phyloP scores from a whole-genome alignment of 2,797 vertebrate genomes.

The Sylvilagus floridanus region DNA sequence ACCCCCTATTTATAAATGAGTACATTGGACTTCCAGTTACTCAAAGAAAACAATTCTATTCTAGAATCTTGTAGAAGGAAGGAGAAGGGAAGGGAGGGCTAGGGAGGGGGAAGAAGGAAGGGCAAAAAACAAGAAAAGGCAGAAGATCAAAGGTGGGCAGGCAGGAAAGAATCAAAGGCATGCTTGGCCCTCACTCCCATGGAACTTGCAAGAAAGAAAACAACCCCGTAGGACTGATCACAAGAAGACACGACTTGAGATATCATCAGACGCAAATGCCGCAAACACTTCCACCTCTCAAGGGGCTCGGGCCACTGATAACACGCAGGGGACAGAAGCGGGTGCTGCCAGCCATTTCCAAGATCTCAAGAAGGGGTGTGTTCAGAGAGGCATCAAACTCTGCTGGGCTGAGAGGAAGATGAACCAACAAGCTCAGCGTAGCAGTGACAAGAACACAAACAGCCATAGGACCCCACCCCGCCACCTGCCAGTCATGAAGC shows the following conservation, averaged over 20 bases:
- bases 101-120: too few relatives aligned
- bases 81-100: not conserved
- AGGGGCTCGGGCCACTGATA: not conserved
- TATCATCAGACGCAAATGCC: not conserved
- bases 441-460: not conserved
- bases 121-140: not conserved
- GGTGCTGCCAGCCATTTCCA: not conserved
- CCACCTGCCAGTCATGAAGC: not conserved
- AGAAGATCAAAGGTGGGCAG: too few relatives aligned
- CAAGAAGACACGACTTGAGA: not conserved
- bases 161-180: not conserved
- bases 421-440: not conserved
- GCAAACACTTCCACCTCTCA: not conserved
- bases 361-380: not conserved
- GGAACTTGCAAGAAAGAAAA: not conserved
- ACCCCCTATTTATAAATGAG: not conserved
- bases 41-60: constrained; percentile 25
- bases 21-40: not conserved
- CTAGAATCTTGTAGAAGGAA: not conserved
- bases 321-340: not conserved
- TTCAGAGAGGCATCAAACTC: not conserved
- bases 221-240: not conserved
- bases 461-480: not conserved
- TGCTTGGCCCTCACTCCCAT: not conserved
- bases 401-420: not conserved